Evolutionary conservation across 2,797 vertebrate genomes (phyloP), one percentile per base, ranked within the genome.

Genomic region (Perodicticus potto): DNA sequence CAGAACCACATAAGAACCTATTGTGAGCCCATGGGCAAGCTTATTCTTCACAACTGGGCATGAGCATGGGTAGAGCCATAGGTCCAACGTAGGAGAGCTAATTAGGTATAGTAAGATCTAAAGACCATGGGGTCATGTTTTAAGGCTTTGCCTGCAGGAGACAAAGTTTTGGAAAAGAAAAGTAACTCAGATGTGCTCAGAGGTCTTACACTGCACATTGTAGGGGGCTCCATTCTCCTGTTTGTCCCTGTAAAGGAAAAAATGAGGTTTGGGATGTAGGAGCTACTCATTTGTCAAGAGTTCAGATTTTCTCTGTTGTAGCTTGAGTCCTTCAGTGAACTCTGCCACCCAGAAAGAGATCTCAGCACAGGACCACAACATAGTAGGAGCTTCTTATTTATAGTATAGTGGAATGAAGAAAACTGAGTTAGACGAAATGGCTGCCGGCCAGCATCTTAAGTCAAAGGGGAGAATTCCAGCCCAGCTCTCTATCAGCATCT

Each of bases 211-310:
- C 37, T 55, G 55, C 43, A 80, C 23, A 45, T 12, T n/a, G n/a
- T 14, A 85, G 17, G 34, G n/a, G 20, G 7, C 8, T 89, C 63
- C 20, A 82, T 86, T 92, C 55, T 89, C n/a, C 63, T 16, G 40
- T 89, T 73, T 83, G 32, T 89, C 25, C 65, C 13, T 92, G 78
- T 89, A 49, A 27, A 84, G 59, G 34, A 95, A 92, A 88, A 19
- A 80, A 49, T 23, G 49, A 40, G 13, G 34, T 34, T 40, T 59
- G n/a, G 14, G 13, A 72, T 53, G 17, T 11, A 11, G 23, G 91
- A 29, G 2, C 74, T 67, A 3, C 27, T 86, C 22, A n/a, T 53
- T 76, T 86, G 43, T 72, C 81, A 32, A 67, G 70, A 89, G 27
- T 73, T 93, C 32, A 43, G 11, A 72, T 57, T 19, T 80, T 72